These are phyloP conservation scores for Melanostigma gelatinosum DNA, from an alignment of 2,113 vertebrate genomes.

Conservation along the genomic window DNA sequence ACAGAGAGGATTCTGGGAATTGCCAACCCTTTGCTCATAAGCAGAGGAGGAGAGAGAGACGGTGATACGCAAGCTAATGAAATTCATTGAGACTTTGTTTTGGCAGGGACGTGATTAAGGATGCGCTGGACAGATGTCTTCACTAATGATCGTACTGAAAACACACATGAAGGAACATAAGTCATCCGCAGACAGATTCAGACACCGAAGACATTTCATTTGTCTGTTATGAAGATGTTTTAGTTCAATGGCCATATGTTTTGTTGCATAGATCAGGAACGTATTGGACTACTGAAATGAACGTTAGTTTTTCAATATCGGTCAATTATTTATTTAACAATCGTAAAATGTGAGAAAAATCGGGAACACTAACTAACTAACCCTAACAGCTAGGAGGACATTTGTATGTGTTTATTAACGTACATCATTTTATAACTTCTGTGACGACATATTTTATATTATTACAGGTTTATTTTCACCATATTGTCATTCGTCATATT, in stretches of 20 bases:
- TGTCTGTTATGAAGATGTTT: slow-evolving; percentile 20
- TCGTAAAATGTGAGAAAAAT: background rate
- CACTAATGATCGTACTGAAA: slow-evolving; percentile 43
- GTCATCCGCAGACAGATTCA: slow-evolving; percentile 11
- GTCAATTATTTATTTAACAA: background rate
- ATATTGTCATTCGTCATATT: background rate
- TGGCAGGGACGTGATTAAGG: slow-evolving; percentile 61
- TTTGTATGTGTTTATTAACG: no score
- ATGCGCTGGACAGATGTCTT: slow-evolving; percentile 59
- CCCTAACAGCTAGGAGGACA: no score
- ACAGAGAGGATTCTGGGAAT: slow-evolving; percentile 18
- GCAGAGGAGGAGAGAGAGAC: background rate
- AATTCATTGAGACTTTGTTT: slow-evolving; percentile 51
- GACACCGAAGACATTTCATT: slow-evolving; percentile 8
- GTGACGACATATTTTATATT: background rate
- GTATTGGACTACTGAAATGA: background rate
- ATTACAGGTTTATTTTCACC: background rate
- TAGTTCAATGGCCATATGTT: slow-evolving; percentile 24
- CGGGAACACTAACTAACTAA: background rate
- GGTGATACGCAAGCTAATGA: slow-evolving; percentile 56
- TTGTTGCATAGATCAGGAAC: background rate
- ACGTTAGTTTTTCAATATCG: background rate
- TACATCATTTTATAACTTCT: background rate
- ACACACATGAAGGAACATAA: slow-evolving; percentile 38
- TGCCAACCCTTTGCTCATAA: slow-evolving; percentile 15